These are phyloP conservation scores for Octodonta nipae DNA, from an alignment of 2,888 invertebrate species.

Conservation along the genomic window DNA sequence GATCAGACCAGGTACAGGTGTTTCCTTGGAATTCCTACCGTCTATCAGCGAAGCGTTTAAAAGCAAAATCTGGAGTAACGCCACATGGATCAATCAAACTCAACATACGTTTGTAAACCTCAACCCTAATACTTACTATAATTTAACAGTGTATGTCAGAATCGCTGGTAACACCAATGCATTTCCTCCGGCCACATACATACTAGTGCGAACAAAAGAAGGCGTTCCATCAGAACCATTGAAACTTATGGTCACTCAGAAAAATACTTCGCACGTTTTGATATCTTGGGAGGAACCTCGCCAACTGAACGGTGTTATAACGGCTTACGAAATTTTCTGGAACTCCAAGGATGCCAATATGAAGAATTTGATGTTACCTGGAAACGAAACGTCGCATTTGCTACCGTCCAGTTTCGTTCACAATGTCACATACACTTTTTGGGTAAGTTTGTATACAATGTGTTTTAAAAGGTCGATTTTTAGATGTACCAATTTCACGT, in stretches of 20 bases:
- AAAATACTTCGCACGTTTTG: constrained; percentile 49
- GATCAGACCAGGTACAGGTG: too few species aligned
- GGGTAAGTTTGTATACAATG: too few species aligned
- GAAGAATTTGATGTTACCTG: constrained; percentile 31
- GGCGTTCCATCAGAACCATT: constrained; percentile 55
- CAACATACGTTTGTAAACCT: constrained; percentile 49
- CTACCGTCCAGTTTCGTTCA: constrained; percentile 44
- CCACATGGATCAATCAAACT: constrained; percentile 49
- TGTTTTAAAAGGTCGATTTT: background rate
- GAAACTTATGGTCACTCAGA: constrained; percentile 50
- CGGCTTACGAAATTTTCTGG: constrained; percentile 50
- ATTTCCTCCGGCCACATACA: constrained; percentile 51
- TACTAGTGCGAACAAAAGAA: constrained; percentile 52
- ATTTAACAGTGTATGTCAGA: constrained; percentile 62
- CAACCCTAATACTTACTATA: constrained; percentile 60
- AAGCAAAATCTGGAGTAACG: constrained; percentile 41
- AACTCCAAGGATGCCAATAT: constrained; percentile 49
- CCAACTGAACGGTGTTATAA: constrained; percentile 48
- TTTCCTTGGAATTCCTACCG: constrained; percentile 51
- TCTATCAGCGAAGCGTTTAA: constrained; percentile 43
- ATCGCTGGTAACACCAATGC: constrained; percentile 41
- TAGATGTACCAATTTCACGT: too few species aligned
- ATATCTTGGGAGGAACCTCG: constrained; percentile 57
- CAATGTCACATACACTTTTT: constrained; percentile 53
- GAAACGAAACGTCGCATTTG: constrained; percentile 39